phyloP scores from a whole-genome alignment of 1,140 invertebrate species.

The Cryptotermes secundus region DNA sequence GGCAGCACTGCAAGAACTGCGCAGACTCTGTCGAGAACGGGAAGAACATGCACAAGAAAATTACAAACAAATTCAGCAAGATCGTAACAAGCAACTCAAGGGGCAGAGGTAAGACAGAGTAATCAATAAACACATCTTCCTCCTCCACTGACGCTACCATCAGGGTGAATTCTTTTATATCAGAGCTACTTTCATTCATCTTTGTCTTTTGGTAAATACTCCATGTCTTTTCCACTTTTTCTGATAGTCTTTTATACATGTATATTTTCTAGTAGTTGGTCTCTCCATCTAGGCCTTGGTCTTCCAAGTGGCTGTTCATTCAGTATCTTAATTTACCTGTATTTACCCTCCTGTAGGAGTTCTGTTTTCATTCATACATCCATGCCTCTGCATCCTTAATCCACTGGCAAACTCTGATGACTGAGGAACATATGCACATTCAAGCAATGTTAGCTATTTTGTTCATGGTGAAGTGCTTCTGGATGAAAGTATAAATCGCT shows the following conservation, averaged over 20 bases:
- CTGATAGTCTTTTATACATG: background rate
- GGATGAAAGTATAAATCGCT: no score
- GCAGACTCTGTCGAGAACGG: conserved; percentile 33
- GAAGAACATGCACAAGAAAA: conserved; percentile 38
- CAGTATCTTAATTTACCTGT: no score
- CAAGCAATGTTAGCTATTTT: no score
- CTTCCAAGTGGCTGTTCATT: no score
- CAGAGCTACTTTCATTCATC: background rate
- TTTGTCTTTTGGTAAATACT: background rate
- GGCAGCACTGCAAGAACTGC: conserved; percentile 31
- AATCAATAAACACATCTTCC: background rate
- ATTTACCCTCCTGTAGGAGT: no score
- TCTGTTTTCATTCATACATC: no score
- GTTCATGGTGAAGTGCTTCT: no score
- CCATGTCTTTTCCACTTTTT: no score
- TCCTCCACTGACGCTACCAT: no score
- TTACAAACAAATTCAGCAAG: conserved; percentile 35
- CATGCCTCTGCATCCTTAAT: no score
- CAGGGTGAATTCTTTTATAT: background rate
- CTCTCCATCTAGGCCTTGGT: background rate
- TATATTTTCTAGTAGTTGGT: background rate
- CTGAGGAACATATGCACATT: no score
- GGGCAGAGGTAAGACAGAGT: conserved; percentile 38
- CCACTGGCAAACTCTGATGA: no score
- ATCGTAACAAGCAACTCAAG: conserved; percentile 40